Evolutionary conservation across 2,888 invertebrate species (phyloP).

Genomic region (Dysmachus trigonus): DNA sequence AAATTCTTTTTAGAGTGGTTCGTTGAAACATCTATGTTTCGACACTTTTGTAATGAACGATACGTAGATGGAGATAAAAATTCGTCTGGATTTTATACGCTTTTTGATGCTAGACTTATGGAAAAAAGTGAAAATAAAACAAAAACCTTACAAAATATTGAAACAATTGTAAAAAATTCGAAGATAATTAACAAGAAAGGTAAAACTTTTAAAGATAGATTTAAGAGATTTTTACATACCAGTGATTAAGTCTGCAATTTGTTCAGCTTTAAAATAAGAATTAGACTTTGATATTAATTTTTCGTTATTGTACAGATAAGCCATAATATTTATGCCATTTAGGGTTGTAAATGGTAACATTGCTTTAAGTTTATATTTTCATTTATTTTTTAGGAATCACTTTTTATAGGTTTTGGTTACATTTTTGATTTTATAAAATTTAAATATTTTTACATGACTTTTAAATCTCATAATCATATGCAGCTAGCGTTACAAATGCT

Average conservation of each 20-base stretch:
- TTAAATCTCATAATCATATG: background rate
- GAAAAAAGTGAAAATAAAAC: constrained; percentile 54
- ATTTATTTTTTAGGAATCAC: background rate
- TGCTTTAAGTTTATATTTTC: background rate
- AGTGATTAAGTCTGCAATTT: background rate
- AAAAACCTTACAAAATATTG: constrained; percentile 53
- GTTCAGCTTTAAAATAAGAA: background rate
- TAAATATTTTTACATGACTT: background rate
- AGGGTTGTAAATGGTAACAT: background rate
- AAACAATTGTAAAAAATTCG: constrained; percentile 54
- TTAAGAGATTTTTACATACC: constrained; percentile 53
- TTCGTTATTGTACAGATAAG: background rate
- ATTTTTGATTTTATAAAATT: too few species aligned
- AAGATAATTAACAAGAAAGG: constrained; percentile 54
- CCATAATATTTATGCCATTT: constrained; percentile 24
- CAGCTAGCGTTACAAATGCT: background rate
- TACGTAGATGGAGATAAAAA: background rate
- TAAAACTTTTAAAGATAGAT: constrained; percentile 54
- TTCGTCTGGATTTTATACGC: constrained; percentile 50
- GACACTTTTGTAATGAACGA: constrained; percentile 66
- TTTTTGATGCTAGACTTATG: constrained; percentile 54
- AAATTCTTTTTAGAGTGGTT: constrained; percentile 87
- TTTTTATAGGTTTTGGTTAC: background rate
- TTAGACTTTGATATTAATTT: background rate
- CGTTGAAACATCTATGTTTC: constrained; percentile 87